Base-by-base conservation (phyloP, 2,888 invertebrate species). In the Stenurella melanura region DNA sequence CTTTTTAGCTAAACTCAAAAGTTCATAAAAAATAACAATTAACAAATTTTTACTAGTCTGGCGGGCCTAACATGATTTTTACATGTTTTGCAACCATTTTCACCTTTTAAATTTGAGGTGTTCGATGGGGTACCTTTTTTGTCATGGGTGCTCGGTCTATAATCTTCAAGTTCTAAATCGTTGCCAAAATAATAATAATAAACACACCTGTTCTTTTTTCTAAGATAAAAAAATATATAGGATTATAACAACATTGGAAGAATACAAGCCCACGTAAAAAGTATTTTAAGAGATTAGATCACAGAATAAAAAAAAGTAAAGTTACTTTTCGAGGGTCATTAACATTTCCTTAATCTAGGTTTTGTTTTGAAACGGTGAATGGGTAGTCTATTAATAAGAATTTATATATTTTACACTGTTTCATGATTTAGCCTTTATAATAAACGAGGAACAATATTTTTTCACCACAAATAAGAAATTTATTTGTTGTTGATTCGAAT, bases 311-410 rank as follows among this genome's bases (percentile, higher is more conserved):
- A 67, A 50, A 67, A 67, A 67, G 67, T 26, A 17, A 19, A 21
- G 54, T 30, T 67, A 50, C 67, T 26, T 56, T 50, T 56, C 54
- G 54, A 30, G 54, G 72, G 21, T 72, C 72, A 63, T 72, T 72
- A 72, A 63, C 72, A 72, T 58, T 60, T 70, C 26, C 50, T 54
- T 63, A 57, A 71, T 61, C 61, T 72, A 50, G 26, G 18, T 61
- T 70, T 61, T 63, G 72, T 63, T 63, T 72, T 72, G 50, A 72
- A 72, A 70, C 42, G 17, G 30, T 69, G 30, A 69, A 69, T 70
- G 42, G 60, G 15, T 19, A 9, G 17, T 58, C 73, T 66, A 73
- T 58, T 66, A 73, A 73, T 73, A 66, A 57, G 18, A 56, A 12
- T 54, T 15, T 63, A 34, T 63, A 26, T 26, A 58, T 50, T 70